Evolutionary conservation across 2,888 invertebrate genomes (phyloP).

Genomic region (Mellilla xanthometata): DNA sequence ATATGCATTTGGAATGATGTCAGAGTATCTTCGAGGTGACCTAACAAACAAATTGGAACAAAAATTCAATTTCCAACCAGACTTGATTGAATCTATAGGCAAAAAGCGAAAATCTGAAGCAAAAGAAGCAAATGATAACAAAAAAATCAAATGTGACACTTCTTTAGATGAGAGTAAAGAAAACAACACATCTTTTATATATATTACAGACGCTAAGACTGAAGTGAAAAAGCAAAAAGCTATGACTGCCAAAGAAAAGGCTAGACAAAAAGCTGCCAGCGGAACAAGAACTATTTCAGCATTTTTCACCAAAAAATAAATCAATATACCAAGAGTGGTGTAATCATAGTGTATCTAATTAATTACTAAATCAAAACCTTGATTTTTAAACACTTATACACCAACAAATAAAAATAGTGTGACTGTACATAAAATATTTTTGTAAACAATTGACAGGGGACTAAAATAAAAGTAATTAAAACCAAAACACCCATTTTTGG

Average conservation of each 20-base stretch:
- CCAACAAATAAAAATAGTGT: no score
- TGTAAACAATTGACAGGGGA: no score
- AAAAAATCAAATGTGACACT: constrained; percentile 63
- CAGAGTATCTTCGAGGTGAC: constrained; percentile 89
- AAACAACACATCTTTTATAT: constrained; percentile 47
- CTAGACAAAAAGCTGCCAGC: constrained; percentile 88
- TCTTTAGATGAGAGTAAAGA: constrained; percentile 50
- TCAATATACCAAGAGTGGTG: no score
- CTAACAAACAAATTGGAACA: constrained; percentile 84
- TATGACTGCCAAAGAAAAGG: constrained; percentile 87
- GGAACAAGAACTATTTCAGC: constrained; percentile 91
- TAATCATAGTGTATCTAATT: no score
- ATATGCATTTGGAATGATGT: constrained; percentile 90
- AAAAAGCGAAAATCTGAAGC: constrained; percentile 80
- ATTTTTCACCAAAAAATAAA: constrained; percentile 22
- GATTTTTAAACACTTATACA: no score
- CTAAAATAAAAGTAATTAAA: no score
- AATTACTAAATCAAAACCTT: no score
- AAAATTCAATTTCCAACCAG: constrained; percentile 85
- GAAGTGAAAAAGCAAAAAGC: constrained; percentile 77
- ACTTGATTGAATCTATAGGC: constrained; percentile 71
- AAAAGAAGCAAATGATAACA: constrained; percentile 57
- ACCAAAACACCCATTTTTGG: no score
- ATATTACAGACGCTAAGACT: constrained; percentile 51
- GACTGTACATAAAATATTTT: no score